phyloP scores from a whole-genome alignment of 2,113 vertebrate genomes.

The Oreochromis tanganicae region DNA sequence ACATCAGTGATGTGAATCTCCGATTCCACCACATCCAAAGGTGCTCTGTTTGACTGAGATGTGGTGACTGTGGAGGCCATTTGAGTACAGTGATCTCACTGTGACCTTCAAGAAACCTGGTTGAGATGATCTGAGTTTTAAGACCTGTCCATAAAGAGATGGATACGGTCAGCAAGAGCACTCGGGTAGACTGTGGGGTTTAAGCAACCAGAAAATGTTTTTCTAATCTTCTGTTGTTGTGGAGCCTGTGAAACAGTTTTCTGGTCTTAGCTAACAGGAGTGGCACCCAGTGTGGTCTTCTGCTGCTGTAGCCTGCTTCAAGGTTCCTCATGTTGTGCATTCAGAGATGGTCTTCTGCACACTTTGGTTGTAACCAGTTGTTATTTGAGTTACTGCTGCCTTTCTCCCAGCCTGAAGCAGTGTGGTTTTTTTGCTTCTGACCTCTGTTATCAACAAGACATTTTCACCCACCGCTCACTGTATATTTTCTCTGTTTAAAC shows the following conservation, averaged over 20 bases:
- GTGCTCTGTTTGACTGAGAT: neutral
- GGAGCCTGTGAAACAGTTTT: neutral
- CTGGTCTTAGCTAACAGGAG: neutral
- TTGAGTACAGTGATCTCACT: neutral
- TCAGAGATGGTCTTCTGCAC: neutral
- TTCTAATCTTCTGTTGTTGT: neutral
- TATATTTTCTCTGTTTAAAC: neutral
- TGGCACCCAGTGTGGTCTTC: neutral
- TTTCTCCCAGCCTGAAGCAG: neutral
- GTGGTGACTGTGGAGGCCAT: neutral
- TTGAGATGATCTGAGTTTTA: neutral
- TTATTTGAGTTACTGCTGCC: neutral
- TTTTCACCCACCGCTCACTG: neutral
- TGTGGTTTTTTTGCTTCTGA: neutral
- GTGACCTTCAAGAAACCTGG: neutral
- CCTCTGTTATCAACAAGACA: neutral
- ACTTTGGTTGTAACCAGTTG: neutral
- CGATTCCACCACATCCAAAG: neutral
- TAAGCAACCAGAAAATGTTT: neutral
- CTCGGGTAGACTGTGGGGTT: neutral
- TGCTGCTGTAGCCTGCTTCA: neutral
- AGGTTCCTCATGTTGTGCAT: neutral
- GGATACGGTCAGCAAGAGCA: neutral
- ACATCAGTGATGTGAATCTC: neutral
- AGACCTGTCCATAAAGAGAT: neutral